Base-by-base conservation (phyloP, 2,888 invertebrate species). In the Microctonus aethiopoides region DNA sequence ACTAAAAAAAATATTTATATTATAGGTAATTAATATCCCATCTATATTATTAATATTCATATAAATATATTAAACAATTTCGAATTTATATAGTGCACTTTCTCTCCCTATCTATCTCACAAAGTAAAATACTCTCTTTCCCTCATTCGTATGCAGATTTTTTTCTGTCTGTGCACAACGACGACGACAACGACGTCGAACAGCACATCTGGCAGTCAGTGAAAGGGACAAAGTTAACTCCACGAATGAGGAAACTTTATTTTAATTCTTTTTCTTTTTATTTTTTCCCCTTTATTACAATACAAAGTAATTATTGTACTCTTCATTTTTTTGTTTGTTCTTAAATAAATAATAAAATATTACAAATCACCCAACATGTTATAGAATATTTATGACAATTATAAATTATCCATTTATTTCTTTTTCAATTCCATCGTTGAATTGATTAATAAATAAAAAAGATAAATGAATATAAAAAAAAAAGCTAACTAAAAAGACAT, bases 191-290 rank as follows among this genome's bases (percentile, higher is more conserved):
- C n/a, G n/a, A n/a, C n/a, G n/a, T n/a, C n/a, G n/a, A n/a, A n/a
- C n/a, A 59, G 59, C 34, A 59, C 59, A 59, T 59, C 59, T 59
- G 59, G 59, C 34, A 36, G 11, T 59, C 59, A 36, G 59, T 59
- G 59, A 59, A 32, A 59, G 46, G 59, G 32, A 59, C 32, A 59
- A 22, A 36, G 11, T 22, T 5, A 59, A 59, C 34, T 34, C 20
- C 16, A 46, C 46, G 16, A 59, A 59, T 10, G 32, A 34, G 34
- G 59, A 59, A 59, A 59, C 9, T 34, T 34, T 20, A 32, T 57
- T 57, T 56, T 6, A 13, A 13, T 16, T 1, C 16, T 54, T 24
- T 10, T 54, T 24, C 9, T 24, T 54, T 54, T 24, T 22, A 54
- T 54, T 11, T 24, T 26, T 24, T 54, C 22, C n/a, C n/a, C n/a